Percentiles rank a stretch among this genome's conserved stretches.
Evolutionary conservation across 2,113 vertebrate species (phyloP).

Genomic region (Excalfactoria chinensis): DNA sequence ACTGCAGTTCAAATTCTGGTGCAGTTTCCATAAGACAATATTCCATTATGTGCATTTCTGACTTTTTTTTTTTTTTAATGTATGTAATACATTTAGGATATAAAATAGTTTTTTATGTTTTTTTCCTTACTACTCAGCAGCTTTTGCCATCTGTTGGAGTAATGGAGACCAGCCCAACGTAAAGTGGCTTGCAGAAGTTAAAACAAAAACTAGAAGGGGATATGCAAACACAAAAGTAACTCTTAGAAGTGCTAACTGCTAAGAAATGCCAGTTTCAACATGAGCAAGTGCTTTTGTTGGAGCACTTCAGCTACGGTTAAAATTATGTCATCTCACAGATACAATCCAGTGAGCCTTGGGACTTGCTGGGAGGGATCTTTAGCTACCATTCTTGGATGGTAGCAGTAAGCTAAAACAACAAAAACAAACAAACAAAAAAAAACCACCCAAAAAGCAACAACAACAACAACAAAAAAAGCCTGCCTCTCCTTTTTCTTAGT

Average conservation of each 20-base stretch:
- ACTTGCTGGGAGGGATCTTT: neutral
- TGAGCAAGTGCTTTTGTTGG: neutral
- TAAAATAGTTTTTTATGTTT: neutral
- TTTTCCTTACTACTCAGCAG: slow-evolving; percentile 20
- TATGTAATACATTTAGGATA: neutral
- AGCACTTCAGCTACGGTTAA: neutral
- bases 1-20: neutral
- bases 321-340: neutral
- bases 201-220: neutral
- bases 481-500: neutral
- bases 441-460: neutral
- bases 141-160: slow-evolving; percentile 27
- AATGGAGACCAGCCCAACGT: neutral
- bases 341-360: neutral
- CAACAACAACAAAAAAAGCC: neutral
- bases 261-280: neutral
- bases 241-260: neutral
- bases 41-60: neutral
- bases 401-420: neutral
- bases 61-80: neutral
- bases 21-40: slow-evolving; percentile 13
- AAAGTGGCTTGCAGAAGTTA: neutral
- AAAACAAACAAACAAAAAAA: neutral
- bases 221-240: neutral
- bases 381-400: neutral